Evolutionary conservation across 2,797 vertebrate species (phyloP).

Genomic region (Garrulus glandarius): DNA sequence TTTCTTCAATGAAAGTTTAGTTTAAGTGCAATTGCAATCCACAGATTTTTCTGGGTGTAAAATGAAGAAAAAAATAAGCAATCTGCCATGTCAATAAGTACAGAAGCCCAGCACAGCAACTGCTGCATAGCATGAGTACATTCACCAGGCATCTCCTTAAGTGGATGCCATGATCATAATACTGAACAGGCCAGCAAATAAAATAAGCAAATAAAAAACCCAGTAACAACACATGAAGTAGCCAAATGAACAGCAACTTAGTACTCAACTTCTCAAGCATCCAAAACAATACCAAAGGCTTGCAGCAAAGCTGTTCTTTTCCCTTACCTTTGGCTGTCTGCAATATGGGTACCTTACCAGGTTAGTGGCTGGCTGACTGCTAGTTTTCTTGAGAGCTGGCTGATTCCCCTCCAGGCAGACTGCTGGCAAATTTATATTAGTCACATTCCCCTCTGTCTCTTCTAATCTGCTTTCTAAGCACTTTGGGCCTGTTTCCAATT

Average conservation of each 20-base stretch:
- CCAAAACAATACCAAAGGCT: constrained; percentile 41
- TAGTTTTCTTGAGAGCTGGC: constrained; percentile 49
- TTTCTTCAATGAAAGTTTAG: background rate
- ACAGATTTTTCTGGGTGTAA: background rate
- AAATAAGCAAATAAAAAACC: background rate
- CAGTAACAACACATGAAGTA: constrained; percentile 1
- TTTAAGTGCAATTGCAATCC: background rate
- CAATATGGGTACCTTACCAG: constrained; percentile 27
- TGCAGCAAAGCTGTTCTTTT: constrained; percentile 6
- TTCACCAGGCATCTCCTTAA: background rate
- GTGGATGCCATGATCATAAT: background rate
- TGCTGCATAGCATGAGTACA: background rate
- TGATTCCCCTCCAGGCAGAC: constrained; percentile 48
- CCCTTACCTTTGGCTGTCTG: constrained; percentile 59
- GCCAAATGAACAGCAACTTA: constrained; percentile 22
- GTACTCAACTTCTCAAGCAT: constrained; percentile 16
- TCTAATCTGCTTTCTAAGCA: background rate
- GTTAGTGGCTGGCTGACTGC: constrained; percentile 48
- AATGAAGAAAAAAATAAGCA: background rate
- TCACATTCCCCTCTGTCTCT: constrained; percentile 19
- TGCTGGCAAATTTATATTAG: constrained; percentile 57
- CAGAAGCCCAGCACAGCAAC: constrained; percentile 10
- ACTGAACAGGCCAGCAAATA: constrained; percentile 23
- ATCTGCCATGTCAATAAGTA: background rate
- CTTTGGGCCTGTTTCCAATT: background rate